A percentile compares a stretch with the other conserved stretches of the same genome.
These are phyloP conservation scores for Cinara cedri DNA, from an alignment of 2,888 invertebrate genomes.

Conservation along the genomic window DNA sequence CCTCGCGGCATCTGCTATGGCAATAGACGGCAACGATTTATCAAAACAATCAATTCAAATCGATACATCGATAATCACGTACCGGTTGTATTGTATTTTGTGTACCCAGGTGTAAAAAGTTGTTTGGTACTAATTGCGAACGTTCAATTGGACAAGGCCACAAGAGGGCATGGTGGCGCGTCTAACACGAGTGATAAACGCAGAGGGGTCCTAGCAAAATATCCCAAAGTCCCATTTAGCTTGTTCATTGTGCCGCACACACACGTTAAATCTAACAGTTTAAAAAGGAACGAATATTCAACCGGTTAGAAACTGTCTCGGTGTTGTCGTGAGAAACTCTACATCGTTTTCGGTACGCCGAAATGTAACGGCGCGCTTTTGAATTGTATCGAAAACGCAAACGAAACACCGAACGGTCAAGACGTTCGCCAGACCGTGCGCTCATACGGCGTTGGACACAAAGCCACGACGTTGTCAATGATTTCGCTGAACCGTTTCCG, in stretches of 20 bases:
- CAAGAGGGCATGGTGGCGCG: constrained; percentile 1
- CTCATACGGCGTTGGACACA: constrained; percentile 1
- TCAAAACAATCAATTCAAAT: constrained; percentile 6
- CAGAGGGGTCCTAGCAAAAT: background rate
- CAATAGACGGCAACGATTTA: constrained; percentile 20
- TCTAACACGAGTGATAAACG: constrained; percentile 10
- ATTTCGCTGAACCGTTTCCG: background rate
- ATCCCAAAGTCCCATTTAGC: constrained; percentile 9
- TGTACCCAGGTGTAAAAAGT: constrained; percentile 12
- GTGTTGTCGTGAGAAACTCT: constrained; percentile 1
- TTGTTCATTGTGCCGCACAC: constrained; percentile 60
- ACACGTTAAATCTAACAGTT: constrained; percentile 60
- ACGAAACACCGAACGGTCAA: constrained; percentile 1
- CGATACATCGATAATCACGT: background rate
- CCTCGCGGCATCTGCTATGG: constrained; percentile 47
- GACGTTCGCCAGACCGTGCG: background rate
- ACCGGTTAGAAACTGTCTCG: constrained; percentile 1
- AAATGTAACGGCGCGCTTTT: background rate
- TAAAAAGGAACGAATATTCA: constrained; percentile 2
- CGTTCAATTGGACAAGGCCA: constrained; percentile 9
- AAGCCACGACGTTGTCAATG: background rate
- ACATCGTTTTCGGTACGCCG: background rate
- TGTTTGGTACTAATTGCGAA: constrained; percentile 9
- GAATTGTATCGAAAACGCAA: background rate
- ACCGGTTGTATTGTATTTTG: background rate